Base-by-base conservation (phyloP, 2,113 vertebrate genomes). In the Montifringilla adamsi region DNA sequence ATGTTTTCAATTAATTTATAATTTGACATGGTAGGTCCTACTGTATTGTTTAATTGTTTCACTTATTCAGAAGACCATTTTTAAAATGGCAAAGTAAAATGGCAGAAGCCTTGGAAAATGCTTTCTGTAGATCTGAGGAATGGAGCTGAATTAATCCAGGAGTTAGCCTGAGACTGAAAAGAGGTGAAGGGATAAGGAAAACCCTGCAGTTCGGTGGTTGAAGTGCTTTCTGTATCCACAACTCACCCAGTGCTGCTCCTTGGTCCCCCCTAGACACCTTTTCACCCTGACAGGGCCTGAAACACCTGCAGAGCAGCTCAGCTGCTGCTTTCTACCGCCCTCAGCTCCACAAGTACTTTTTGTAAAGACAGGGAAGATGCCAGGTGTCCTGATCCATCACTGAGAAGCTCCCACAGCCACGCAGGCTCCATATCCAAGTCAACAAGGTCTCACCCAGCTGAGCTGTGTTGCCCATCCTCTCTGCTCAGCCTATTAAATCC, bases 161-260 rank as follows among this genome's bases (percentile, higher is more conserved):
- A 78, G 28, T 70, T 60, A 75, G 77, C 15, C 62, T 67, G 56
- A 75, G 18, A 28, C 44, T 75, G 73, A 92, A 55, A 63, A 89
- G 22, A 31, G 41, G 66, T 3, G 1, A 77, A 87, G 62, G n/a
- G n/a, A 31, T 50, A 46, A 70, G 33, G 58, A 86, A 83, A 90
- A 73, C 27, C 12, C 63, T 37, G 35, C 44, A 85, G 27, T 35
- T 79, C n/a, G 60, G 77, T 0, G 4, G 22, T 12, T 78, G 52
- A 86, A 78, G 43, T 14, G 17, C 63, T 72, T 14, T 64, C 39
- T 2, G 0, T n/a, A 81, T 8, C 6, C n/a, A 43, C 15, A 73
- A n/a, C 2, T 72, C 9, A 19, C 5, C 19, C 0, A 0, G 1
- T 67, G 47, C 39, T 74, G 43, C 28, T 64, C 1, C 2, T 8